Evolutionary conservation across 2,113 vertebrate genomes (phyloP), one percentile per base, ranked within the genome.

Genomic region (Delphinus delphis): DNA sequence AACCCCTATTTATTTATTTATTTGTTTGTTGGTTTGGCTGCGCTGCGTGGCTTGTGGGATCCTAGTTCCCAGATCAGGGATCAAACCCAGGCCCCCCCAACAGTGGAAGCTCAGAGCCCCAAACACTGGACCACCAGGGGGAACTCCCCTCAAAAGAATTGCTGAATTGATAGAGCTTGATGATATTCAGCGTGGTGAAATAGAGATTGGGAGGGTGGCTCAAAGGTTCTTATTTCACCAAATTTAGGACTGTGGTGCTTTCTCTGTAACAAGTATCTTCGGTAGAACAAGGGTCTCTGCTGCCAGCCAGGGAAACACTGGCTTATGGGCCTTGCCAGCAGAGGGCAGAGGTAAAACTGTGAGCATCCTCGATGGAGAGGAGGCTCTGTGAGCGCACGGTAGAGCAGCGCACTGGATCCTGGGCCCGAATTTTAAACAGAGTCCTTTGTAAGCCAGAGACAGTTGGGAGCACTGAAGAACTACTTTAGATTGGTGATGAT

Each of bases 91-190:
- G 55, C 18, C 20, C 55, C 53, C 18, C 20, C 55, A 1, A 2
- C 55, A 58, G 18, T 58, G 55, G 55, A 58, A 58, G 55, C 55
- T 21, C 20, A 21, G 55, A 21, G 20, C 20, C 55, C 55, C 55
- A 58, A 58, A 18, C 55, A 21, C 55, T 58, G 55, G 55, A 58
- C 55, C 60, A 25, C 60, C 60, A 25, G 25, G 25, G 25, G 60
- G 55, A 58, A 21, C 55, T 58, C 55, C 55, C 20, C 53, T 36
- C 12, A 10, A 26, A 58, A 81, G 31, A 92, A 88, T 55, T 95
- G 97, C 95, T 96, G 80, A 90, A 44, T 83, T 33, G 55, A 33
- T 95, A 63, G 17, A 87, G 84, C 31, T 74, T 4, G 4, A 3
- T 90, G 33, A 62, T 84, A 68, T 55, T 86, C 2, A 63, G 36